Evolutionary conservation across 30 jellyfish, hydroid and myxozoan species (phyloP), one percentile per base, ranked within the genome.

Genomic region (Chrysaora quinquecirrha): DNA sequence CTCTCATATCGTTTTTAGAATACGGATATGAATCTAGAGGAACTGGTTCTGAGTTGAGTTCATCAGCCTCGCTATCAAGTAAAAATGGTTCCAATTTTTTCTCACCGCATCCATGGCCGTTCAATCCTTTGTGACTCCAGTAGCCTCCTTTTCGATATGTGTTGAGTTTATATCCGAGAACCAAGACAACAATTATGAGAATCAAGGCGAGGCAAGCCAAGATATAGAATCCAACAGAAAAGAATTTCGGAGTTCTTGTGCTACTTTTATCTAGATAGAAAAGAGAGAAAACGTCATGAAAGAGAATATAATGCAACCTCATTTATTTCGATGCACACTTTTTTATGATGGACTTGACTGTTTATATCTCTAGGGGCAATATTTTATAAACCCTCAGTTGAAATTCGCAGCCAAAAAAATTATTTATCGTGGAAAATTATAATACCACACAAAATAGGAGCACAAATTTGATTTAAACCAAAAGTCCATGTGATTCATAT

Each of bases 51-150:
- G n/a, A n/a, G n/a, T n/a, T n/a, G 16, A 35, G 30, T 19, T 80
- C 82, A 2, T 50, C 90, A 2, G 32, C 76, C 1, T 82, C 92
- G 50, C 75, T 32, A 27, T 82, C 85, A 23, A 82, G 50, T 56
- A 82, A 19, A 71, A 82, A 82, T 38, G 92, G 85, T 34, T 82
- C 92, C 73, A 56, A 38, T n/a, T 68, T 68, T 70, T 74, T 82
- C 35, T 19, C 70, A 14, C 72, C 71, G 25, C 58, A 23, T 0
- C 74, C 56, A 34, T 70, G 75, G 28, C 79, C 85, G 47, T 54
- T 82, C 21, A 11, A 11, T 20, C 89, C 89, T 7, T 35, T 23
- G 34, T 66, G 71, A 7, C 58, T 48, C 92, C 92, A 68, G 63
- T 52, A 10, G 12, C 64, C 85, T 69, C 48, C 34, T 38, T 23